Conservation (phyloP, 2,888 invertebrate genomes). For the Cerceris rybyensis region DNA sequence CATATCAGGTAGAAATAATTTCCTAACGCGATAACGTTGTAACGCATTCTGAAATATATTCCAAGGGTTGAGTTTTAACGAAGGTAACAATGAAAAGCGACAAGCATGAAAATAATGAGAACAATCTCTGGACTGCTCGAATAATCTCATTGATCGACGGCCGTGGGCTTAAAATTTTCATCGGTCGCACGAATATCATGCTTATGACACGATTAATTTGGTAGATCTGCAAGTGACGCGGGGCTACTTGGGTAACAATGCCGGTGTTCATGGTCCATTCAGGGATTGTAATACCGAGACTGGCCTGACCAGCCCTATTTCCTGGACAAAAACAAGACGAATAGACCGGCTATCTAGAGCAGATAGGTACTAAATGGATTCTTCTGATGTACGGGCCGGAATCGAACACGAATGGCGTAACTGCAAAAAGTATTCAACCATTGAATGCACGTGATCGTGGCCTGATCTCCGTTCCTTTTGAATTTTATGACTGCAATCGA, state of each 20-base stretch:
- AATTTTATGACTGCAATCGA: conserved; percentile 50
- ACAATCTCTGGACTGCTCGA: neutral
- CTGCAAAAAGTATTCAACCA: conserved; percentile 60
- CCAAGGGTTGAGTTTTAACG: too few relatives aligned
- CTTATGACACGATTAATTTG: conserved; percentile 69
- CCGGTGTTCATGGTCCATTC: conserved; percentile 57
- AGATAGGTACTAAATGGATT: conserved; percentile 74
- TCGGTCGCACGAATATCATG: conserved; percentile 27
- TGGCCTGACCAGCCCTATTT: conserved; percentile 56
- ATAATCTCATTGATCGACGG: neutral
- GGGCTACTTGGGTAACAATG: conserved; percentile 71
- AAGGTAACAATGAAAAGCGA: neutral
- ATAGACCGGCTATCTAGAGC: conserved; percentile 75
- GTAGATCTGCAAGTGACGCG: conserved; percentile 71
- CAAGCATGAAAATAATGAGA: neutral
- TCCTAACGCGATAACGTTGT: too few relatives aligned
- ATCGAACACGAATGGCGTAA: conserved; percentile 58
- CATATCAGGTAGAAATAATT: too few relatives aligned
- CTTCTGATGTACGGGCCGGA: conserved; percentile 61
- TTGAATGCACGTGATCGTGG: conserved; percentile 46
- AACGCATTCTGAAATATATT: too few relatives aligned
- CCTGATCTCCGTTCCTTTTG: conserved; percentile 39
- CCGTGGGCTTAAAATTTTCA: conserved; percentile 44
- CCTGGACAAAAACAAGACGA: conserved; percentile 75
- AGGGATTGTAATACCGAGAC: conserved; percentile 66